A percentile compares a stretch with the other conserved stretches of the same genome.
Evolutionary conservation across 2,113 vertebrate genomes (phyloP).

Genomic region (Myotis davidii): DNA sequence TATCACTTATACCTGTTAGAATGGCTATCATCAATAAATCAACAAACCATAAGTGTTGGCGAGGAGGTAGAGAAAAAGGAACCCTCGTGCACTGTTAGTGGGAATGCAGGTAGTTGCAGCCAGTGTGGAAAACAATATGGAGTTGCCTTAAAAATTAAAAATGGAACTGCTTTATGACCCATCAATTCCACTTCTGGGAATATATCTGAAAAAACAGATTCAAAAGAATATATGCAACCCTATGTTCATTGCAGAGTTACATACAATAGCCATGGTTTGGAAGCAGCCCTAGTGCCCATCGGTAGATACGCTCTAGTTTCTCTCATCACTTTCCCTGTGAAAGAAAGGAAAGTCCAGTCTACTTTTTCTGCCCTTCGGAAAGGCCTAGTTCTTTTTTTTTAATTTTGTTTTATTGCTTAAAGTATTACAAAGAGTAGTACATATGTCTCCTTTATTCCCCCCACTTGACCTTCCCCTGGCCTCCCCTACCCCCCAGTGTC

Average conservation of each 20-base stretch:
- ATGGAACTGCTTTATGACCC: background rate
- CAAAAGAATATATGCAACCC: background rate
- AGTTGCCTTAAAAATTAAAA: background rate
- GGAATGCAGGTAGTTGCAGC: background rate
- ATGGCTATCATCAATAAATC: background rate
- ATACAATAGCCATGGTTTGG: background rate
- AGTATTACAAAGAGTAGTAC: no score
- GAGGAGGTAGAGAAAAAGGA: background rate
- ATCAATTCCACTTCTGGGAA: background rate
- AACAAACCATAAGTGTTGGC: background rate
- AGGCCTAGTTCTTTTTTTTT: background rate
- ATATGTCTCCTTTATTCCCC: no score
- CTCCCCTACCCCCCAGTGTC: no score
- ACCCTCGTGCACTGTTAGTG: background rate
- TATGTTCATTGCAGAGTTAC: background rate
- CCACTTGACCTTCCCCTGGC: no score
- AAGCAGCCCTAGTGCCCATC: background rate
- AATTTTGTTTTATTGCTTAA: no score
- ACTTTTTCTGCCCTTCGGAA: background rate
- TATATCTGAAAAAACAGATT: background rate
- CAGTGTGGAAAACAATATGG: background rate
- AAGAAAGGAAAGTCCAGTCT: slow-evolving; percentile 24
- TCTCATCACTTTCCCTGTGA: slow-evolving; percentile 17
- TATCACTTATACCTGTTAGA: background rate
- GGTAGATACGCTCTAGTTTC: background rate